These are phyloP conservation scores for Phoxinus dragarum DNA, from an alignment of 2,797 vertebrate species.

Conservation along the genomic window DNA sequence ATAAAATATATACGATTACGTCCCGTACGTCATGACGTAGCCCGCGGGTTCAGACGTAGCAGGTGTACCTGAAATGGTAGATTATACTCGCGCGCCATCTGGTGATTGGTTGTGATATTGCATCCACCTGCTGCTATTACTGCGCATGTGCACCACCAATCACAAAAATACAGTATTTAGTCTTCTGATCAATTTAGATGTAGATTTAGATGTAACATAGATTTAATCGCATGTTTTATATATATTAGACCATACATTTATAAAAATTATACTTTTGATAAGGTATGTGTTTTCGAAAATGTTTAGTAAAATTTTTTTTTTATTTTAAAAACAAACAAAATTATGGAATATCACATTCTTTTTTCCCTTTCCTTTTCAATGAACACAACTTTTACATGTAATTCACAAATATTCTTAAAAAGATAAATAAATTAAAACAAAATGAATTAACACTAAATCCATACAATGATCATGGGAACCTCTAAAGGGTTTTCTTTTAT, in stretches of 20 bases:
- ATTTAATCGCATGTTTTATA: neutral
- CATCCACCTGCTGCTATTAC: neutral
- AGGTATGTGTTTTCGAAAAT: too few relatives aligned
- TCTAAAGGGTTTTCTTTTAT: neutral
- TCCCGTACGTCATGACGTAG: neutral
- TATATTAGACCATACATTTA: neutral
- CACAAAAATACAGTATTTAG: neutral
- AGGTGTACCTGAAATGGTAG: neutral
- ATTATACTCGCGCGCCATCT: constrained; percentile 69
- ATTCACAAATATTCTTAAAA: neutral
- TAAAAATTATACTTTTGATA: neutral
- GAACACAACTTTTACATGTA: too few relatives aligned
- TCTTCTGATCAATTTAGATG: neutral
- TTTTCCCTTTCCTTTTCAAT: too few relatives aligned
- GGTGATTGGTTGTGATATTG: constrained; percentile 53
- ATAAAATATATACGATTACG: neutral
- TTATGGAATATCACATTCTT: too few relatives aligned
- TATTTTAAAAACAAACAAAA: too few relatives aligned
- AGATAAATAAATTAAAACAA: neutral
- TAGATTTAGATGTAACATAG: neutral
- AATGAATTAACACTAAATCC: neutral
- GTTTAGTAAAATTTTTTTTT: too few relatives aligned
- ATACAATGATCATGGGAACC: neutral
- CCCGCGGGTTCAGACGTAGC: neutral
- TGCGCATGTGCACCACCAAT: neutral